Base-by-base conservation (phyloP, 1,140 invertebrate species). In the Dendrolimus punctatus region DNA sequence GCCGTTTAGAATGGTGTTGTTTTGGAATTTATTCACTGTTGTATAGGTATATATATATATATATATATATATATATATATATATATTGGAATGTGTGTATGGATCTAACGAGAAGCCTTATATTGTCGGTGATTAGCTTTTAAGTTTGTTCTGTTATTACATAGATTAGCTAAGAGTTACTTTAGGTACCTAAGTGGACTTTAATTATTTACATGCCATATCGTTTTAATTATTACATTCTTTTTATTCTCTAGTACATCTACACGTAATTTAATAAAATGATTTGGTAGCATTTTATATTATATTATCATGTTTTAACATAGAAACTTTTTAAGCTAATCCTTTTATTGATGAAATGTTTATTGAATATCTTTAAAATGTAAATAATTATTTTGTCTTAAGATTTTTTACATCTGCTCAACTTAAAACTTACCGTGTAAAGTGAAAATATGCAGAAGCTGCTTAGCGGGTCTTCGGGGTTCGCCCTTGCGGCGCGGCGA, bases 351-450 rank as follows among this genome's bases (percentile, higher is more conserved):
- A 73, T 64, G 70, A 55, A 64, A 58, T 76, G 62, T 66, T 75
- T 58, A 65, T 73, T 80, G 62, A 53, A 75, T 76, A 77, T 73
- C 75, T 81, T 73, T 72, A 73, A 68, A 62, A 78, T 81, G 80
- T 84, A 85, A 78, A 82, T 85, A 85, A 70, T 72, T 81, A 73
- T 84, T 81, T 69, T 73, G 76, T 80, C 84, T 66, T 85, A 81
- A 84, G 76, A 71, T 73, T 78, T 23, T 71, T 72, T 71, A 80
- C 60, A 75, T 81, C 80, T 85, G 83, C 83, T 86, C 83, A 86
- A 85, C 73, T 82, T 75, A 68, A 75, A 80, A 71, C 61, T 71
- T 75, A 74, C 63, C 62, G 69, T 77, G 73, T 72, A 23, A 71
- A 80, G 72, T 78, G 71, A 75, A 65, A 57, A 46, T 36, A 55